phyloP scores from a whole-genome alignment of 1,140 invertebrate species.

The Drosophila setifemur region DNA sequence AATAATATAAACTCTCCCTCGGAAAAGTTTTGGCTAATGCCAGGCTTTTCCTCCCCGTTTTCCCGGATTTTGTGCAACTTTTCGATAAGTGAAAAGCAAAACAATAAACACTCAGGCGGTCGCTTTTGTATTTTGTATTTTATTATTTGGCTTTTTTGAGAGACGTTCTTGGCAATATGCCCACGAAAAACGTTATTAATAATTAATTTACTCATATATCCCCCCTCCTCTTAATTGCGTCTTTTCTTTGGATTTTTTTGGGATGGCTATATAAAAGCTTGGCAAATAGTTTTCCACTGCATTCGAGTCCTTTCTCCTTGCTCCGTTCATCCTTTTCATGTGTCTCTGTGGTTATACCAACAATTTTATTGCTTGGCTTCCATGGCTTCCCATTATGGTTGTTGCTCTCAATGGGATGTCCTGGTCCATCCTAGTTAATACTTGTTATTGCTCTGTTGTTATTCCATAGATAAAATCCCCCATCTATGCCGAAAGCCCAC shows the following conservation, averaged over 20 bases:
- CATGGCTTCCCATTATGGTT: not conserved
- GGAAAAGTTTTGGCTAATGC: conserved; percentile 61
- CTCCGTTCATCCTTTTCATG: not conserved
- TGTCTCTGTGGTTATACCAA: conserved; percentile 32
- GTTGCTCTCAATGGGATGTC: conserved; percentile 12
- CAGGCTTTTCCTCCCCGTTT: not conserved
- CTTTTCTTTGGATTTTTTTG: not conserved
- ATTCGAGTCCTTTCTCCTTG: not conserved
- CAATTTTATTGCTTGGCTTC: conserved; percentile 41
- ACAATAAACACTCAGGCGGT: conserved; percentile 61
- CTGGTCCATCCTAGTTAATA: conserved; percentile 46
- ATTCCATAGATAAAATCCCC: too few species aligned
- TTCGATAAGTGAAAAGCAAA: conserved; percentile 26
- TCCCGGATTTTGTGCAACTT: conserved; percentile 27
- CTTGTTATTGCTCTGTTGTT: conserved; percentile 45
- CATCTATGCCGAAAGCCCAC: conserved; percentile 1
- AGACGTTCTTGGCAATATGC: conserved; percentile 23
- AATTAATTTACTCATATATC: conserved; percentile 61
- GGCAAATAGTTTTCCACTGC: conserved; percentile 27
- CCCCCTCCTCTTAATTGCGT: conserved; percentile 2
- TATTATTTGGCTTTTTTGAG: not conserved
- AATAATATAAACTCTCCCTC: conserved; percentile 41
- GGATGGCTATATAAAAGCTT: conserved; percentile 34
- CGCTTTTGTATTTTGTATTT: conserved; percentile 26
- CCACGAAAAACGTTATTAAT: conserved; percentile 56